Percentiles rank a stretch among this genome's conserved stretches.
phyloP scores from a whole-genome alignment of 1,140 invertebrate species.

The Sycophila sp. region DNA sequence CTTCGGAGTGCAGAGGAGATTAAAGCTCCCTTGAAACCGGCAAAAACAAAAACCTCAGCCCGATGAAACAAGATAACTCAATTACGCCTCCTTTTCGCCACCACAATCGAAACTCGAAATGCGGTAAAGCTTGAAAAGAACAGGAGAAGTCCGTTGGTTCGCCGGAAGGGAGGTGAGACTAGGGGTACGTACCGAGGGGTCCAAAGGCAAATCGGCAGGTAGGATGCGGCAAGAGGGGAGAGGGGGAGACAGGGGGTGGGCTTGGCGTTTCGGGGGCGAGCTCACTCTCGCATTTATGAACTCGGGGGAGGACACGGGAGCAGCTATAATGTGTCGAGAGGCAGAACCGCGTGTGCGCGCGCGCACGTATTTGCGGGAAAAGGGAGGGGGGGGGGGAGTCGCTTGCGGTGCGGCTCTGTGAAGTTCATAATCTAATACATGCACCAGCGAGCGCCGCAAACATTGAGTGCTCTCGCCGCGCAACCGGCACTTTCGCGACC shows the following conservation, averaged over 20 bases:
- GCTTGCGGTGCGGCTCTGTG: conserved; percentile 55
- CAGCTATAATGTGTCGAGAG: neutral
- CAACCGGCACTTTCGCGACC: conserved; percentile 50
- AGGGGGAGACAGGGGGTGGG: too few relatives aligned
- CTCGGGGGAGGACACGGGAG: neutral
- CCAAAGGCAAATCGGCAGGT: neutral
- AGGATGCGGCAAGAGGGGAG: too few relatives aligned
- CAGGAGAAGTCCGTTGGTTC: too few relatives aligned
- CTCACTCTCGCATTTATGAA: neutral
- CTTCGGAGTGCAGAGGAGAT: too few relatives aligned
- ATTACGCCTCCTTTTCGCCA: too few relatives aligned
- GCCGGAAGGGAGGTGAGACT: too few relatives aligned
- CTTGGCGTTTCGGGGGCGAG: neutral
- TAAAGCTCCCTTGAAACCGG: too few relatives aligned
- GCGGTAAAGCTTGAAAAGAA: too few relatives aligned
- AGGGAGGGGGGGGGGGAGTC: neutral
- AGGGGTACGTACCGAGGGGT: too few relatives aligned
- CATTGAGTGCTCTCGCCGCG: conserved; percentile 60
- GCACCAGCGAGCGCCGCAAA: conserved; percentile 50
- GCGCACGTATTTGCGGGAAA: neutral
- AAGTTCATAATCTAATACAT: conserved; percentile 66
- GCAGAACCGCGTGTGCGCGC: neutral
- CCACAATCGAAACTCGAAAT: too few relatives aligned
- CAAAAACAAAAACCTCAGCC: too few relatives aligned
- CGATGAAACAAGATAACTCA: too few relatives aligned